These are phyloP conservation scores for Pogonophryne albipinna DNA, from an alignment of 2,797 vertebrate species.

Conservation along the genomic window DNA sequence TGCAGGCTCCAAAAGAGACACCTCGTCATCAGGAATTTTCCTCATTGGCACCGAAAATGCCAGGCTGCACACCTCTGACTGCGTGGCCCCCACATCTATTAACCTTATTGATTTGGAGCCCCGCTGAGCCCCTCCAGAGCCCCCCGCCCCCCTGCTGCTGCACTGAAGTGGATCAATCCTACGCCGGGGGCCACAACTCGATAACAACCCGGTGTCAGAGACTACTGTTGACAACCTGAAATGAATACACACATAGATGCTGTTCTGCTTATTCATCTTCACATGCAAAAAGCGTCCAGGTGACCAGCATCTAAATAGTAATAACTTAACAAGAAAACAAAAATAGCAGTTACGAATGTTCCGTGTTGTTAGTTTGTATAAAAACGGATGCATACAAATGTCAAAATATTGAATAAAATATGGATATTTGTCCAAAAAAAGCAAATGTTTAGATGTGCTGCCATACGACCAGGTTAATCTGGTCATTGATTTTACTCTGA, in stretches of 20 bases:
- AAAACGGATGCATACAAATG: neutral
- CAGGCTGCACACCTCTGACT: constrained; percentile 94
- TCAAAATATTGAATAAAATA: constrained; percentile 2
- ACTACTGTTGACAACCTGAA: constrained; percentile 91
- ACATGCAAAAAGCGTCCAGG: neutral
- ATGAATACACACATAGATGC: constrained; percentile 83
- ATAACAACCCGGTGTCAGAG: constrained; percentile 88
- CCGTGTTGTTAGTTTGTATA: neutral
- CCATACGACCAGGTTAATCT: neutral
- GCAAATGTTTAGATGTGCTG: neutral
- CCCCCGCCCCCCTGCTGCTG: constrained; percentile 90
- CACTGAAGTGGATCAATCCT: constrained; percentile 96
- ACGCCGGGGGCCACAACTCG: constrained; percentile 91
- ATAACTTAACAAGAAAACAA: neutral
- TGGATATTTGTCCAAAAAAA: neutral
- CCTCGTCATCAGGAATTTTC: constrained; percentile 95
- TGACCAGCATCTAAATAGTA: constrained; percentile 12
- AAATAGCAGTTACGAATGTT: neutral
- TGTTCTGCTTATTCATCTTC: constrained; percentile 60
- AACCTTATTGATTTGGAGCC: constrained; percentile 97
- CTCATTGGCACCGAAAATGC: constrained; percentile 94
- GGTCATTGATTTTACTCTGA: constrained; percentile 66
- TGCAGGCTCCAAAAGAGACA: constrained; percentile 89
- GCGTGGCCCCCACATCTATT: constrained; percentile 94
- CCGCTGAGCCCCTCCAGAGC: constrained; percentile 92